These are phyloP conservation scores for Phrynocephalus vlangalii DNA, from an alignment of 2,797 vertebrate species.

Conservation along the genomic window DNA sequence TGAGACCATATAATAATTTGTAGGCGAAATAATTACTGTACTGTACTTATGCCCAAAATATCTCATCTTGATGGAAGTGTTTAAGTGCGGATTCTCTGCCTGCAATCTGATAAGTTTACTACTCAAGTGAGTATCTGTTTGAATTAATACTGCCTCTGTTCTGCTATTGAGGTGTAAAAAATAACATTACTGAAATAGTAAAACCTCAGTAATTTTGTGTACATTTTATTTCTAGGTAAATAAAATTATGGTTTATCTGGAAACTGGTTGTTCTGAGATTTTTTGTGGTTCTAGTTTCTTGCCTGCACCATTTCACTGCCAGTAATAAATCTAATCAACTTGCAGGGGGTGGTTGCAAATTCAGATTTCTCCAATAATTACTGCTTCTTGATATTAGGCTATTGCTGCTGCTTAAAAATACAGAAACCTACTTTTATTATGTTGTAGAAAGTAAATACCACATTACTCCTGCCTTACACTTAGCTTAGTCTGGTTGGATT, in stretches of 20 bases:
- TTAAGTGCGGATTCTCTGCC: neutral
- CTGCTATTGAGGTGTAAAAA: neutral
- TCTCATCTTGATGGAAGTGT: neutral
- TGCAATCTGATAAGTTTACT: neutral
- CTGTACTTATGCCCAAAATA: neutral
- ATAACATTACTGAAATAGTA: neutral
- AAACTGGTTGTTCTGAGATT: neutral
- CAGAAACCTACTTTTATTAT: too few relatives aligned
- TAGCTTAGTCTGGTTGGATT: too few relatives aligned
- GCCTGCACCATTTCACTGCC: neutral
- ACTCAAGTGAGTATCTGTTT: neutral
- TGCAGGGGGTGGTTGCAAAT: neutral
- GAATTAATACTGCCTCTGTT: neutral
- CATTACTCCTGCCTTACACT: too few relatives aligned
- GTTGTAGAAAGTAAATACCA: too few relatives aligned
- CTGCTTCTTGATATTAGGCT: neutral
- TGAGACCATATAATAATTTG: neutral
- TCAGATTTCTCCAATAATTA: neutral
- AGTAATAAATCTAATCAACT: too few relatives aligned
- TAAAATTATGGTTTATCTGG: slow-evolving; percentile 16
- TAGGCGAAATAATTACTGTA: neutral
- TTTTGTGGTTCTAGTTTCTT: neutral
- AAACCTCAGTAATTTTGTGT: neutral
- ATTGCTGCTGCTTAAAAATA: too few relatives aligned
- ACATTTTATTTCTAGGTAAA: slow-evolving; percentile 24